Percentiles rank a stretch among this genome's conserved stretches.
phyloP scores from a whole-genome alignment of 2,797 vertebrate species.

The Parambassis ranga region DNA sequence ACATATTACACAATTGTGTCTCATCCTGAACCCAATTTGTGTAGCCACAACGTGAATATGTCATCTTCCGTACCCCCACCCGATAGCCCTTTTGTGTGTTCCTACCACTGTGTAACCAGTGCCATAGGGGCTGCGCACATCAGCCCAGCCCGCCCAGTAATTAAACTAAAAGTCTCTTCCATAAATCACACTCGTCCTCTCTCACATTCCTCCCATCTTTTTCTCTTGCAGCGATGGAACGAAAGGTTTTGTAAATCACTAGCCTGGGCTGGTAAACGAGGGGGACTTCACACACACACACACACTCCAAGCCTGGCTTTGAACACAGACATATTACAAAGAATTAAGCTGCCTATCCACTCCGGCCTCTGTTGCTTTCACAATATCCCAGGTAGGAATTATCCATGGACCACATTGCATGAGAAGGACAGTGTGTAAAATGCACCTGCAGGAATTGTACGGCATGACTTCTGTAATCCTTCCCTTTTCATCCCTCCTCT shows the following conservation, averaged over 20 bases:
- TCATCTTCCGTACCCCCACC: constrained; percentile 13
- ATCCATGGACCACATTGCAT: constrained; percentile 26
- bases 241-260: constrained; percentile 72
- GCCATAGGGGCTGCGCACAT: constrained; percentile 60
- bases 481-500: constrained; percentile 1
- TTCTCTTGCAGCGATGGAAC: constrained; percentile 50
- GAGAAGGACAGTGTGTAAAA: constrained; percentile 21
- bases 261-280: constrained; percentile 31
- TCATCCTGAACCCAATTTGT: background rate
- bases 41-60: constrained; percentile 26
- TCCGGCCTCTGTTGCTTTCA: constrained; percentile 1
- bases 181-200: constrained; percentile 77
- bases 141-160: constrained; percentile 73
- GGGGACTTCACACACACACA: constrained; percentile 1
- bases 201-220: constrained; percentile 26
- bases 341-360: constrained; percentile 43
- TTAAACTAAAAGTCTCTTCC: constrained; percentile 82
- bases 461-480: constrained; percentile 2
- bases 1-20: constrained; percentile 11
- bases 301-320: background rate
- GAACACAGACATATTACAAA: constrained; percentile 50
- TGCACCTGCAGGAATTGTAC: constrained; percentile 12
- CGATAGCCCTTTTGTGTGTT: constrained; percentile 26
- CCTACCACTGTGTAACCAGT: constrained; percentile 45
- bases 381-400: constrained; percentile 40